phyloP scores from a whole-genome alignment of 2,888 invertebrate species.

The Biston betularia region DNA sequence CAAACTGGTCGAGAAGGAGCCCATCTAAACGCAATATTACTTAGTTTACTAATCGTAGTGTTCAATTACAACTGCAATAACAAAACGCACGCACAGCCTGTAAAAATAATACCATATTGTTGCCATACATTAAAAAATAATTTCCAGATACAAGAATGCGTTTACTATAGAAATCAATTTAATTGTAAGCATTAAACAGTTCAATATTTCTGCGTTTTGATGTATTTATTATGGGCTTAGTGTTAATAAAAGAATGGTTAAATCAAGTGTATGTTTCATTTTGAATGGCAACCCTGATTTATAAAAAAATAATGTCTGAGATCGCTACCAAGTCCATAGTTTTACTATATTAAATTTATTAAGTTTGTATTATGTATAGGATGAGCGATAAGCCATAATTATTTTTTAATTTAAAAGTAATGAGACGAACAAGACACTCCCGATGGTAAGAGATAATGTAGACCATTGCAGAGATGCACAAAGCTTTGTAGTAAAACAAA shows the following conservation, averaged over 20 bases:
- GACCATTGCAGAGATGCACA: too few relatives aligned
- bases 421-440: too few relatives aligned
- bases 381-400: too few relatives aligned
- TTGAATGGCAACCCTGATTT: conserved; percentile 1
- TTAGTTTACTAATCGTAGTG: conserved; percentile 72
- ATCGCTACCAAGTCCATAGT: too few relatives aligned
- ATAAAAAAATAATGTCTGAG: too few relatives aligned
- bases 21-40: conserved; percentile 85
- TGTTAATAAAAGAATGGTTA: conserved; percentile 49
- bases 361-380: too few relatives aligned
- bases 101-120: conserved; percentile 54
- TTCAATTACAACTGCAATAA: conserved; percentile 62
- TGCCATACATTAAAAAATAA: conserved; percentile 45
- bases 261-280: conserved; percentile 76
- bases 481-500: too few relatives aligned
- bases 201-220: conserved; percentile 41
- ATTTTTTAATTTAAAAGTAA: too few relatives aligned
- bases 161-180: conserved; percentile 68
- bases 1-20: conserved; percentile 93
- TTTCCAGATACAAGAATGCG: conserved; percentile 52
- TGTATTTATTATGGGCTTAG: conserved; percentile 44
- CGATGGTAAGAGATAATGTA: too few relatives aligned
- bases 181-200: conserved; percentile 74
- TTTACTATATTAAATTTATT: too few relatives aligned
- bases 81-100: conserved; percentile 59